Conservation (phyloP, 1,140 invertebrate species). For the Drosophila watanabei region DNA sequence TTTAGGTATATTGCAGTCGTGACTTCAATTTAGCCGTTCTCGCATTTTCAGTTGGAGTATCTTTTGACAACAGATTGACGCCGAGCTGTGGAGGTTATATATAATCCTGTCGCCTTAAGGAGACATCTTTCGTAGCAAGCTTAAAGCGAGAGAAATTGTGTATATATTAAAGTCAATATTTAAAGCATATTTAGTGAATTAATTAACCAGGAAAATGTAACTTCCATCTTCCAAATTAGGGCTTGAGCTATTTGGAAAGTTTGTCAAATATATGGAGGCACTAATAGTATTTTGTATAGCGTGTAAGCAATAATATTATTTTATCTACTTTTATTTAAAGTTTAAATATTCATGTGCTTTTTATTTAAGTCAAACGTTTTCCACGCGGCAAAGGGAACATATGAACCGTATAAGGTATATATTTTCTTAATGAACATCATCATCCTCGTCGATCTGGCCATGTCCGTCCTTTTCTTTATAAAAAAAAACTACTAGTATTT, state of each 20-base stretch:
- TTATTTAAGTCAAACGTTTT: not conserved
- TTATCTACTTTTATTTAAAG: not conserved
- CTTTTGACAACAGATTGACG: conserved; percentile 39
- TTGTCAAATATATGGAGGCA: too few relatives aligned
- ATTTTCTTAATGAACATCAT: too few relatives aligned
- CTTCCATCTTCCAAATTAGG: not conserved
- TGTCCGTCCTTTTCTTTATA: too few relatives aligned
- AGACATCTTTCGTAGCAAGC: not conserved
- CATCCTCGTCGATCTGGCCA: too few relatives aligned
- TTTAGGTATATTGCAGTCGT: not conserved
- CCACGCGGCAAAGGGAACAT: not conserved
- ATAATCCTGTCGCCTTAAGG: not conserved
- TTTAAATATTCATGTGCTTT: not conserved
- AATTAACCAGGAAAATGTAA: not conserved
- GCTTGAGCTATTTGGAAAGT: not conserved
- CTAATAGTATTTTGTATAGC: too few relatives aligned
- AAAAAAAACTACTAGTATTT: too few relatives aligned
- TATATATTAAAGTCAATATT: not conserved
- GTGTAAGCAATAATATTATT: too few relatives aligned
- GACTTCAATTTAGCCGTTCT: not conserved
- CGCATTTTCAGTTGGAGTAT: conserved; percentile 14
- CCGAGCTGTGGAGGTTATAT: conserved; percentile 4
- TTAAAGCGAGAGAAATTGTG: not conserved
- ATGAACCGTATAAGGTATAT: too few relatives aligned
- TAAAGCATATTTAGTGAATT: not conserved